Evolutionary conservation across 2,113 vertebrate species (phyloP).

Genomic region (Elaphurus davidianus): DNA sequence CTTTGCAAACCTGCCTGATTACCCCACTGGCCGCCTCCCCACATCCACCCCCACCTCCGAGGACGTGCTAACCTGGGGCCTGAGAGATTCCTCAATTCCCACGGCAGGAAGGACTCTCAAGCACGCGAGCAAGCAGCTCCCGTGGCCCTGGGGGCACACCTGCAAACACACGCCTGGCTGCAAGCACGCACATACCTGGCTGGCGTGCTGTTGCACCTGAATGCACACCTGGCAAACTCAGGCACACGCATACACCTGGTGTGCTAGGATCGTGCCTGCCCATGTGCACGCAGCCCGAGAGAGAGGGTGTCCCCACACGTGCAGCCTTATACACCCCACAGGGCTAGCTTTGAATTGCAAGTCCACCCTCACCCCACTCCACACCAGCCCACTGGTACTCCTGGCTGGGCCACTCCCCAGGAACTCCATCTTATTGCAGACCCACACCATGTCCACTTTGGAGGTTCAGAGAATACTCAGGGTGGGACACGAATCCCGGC

Average conservation of each 20-base stretch:
- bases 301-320: neutral
- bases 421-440: neutral
- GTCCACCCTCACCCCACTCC: no score
- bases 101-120: neutral
- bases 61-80: neutral
- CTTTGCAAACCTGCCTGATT: neutral
- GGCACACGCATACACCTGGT: neutral
- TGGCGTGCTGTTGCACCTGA: neutral
- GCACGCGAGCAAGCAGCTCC: neutral
- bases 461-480: neutral
- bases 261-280: neutral
- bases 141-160: constrained; percentile 21
- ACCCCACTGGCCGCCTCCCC: neutral
- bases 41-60: neutral
- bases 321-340: neutral
- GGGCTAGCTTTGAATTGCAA: neutral
- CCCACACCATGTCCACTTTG: neutral
- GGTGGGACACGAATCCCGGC: neutral
- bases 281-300: neutral
- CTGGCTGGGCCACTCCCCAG: no score
- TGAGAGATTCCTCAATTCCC: neutral
- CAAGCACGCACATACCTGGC: neutral
- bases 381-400: neutral
- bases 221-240: constrained; percentile 2
- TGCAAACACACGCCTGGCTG: neutral